These are phyloP conservation scores for Hydrochoerus hydrochaeris DNA, from an alignment of 2,113 vertebrate genomes.

Conservation along the genomic window DNA sequence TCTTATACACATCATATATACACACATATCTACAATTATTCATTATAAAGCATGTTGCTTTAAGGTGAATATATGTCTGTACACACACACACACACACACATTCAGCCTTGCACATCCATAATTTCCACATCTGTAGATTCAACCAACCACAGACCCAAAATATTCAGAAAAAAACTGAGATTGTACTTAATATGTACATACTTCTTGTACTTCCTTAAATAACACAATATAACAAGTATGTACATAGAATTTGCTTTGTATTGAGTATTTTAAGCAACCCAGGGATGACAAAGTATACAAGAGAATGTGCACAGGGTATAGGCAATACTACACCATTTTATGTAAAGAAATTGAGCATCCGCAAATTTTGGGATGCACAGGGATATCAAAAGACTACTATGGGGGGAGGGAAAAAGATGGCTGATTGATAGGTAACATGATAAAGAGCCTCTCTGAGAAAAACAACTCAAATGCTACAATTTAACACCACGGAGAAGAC, in stretches of 20 bases:
- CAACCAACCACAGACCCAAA: neutral
- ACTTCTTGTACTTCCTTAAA: neutral
- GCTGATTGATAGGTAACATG: too few species aligned
- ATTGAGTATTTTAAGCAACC: neutral
- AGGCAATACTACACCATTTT: neutral
- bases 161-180: neutral
- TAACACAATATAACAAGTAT: neutral
- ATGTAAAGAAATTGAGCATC: neutral
- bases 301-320: neutral
- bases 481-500: too few species aligned
- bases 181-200: neutral
- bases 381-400: too few species aligned
- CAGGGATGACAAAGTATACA: neutral
- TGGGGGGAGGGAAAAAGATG: too few species aligned
- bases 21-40: neutral
- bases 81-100: neutral
- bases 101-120: neutral
- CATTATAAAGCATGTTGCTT: too few species aligned
- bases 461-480: too few species aligned
- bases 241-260: neutral
- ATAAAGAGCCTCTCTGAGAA: too few species aligned
- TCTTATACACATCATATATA: neutral
- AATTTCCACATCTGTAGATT: neutral
- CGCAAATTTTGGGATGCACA: neutral
- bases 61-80: too few species aligned